Conservation (phyloP, 2,888 invertebrate species). For the Phania funesta region DNA sequence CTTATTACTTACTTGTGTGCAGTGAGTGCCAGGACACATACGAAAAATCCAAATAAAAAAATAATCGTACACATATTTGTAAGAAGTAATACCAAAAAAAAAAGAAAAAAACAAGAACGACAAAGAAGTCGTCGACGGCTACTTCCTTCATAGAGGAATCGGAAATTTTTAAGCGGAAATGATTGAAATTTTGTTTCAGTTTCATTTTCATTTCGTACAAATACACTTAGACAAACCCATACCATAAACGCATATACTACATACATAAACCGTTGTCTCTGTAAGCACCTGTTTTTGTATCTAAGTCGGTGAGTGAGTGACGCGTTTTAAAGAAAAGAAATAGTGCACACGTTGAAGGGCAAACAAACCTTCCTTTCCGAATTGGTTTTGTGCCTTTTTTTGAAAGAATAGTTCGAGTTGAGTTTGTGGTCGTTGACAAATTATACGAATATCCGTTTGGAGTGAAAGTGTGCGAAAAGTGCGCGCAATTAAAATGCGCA, state of each 20-base stretch:
- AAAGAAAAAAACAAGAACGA: constrained; percentile 38
- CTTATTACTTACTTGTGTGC: constrained; percentile 42
- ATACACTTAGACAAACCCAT: constrained; percentile 14
- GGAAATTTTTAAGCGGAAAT: constrained; percentile 76
- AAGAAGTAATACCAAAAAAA: constrained; percentile 32
- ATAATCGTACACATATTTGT: neutral
- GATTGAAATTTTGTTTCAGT: constrained; percentile 76
- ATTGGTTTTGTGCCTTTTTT: neutral
- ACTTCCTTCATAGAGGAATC: constrained; percentile 63
- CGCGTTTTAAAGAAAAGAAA: constrained; percentile 64
- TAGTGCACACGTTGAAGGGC: constrained; percentile 63
- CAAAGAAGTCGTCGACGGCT: constrained; percentile 65
- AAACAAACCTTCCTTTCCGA: constrained; percentile 56
- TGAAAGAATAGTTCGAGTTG: neutral
- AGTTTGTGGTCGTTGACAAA: constrained; percentile 60
- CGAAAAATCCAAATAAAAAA: constrained; percentile 25
- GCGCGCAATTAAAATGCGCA: constrained; percentile 57
- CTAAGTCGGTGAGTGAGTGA: constrained; percentile 37
- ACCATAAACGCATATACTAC: neutral
- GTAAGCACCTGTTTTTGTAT: constrained; percentile 37
- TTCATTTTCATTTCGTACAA: constrained; percentile 69
- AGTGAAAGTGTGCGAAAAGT: constrained; percentile 66
- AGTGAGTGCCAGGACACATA: constrained; percentile 50
- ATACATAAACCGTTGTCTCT: neutral
- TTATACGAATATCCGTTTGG: constrained; percentile 61